These are phyloP conservation scores for Pogonocichla stellata DNA, from an alignment of 2,113 vertebrate genomes.

Conservation along the genomic window DNA sequence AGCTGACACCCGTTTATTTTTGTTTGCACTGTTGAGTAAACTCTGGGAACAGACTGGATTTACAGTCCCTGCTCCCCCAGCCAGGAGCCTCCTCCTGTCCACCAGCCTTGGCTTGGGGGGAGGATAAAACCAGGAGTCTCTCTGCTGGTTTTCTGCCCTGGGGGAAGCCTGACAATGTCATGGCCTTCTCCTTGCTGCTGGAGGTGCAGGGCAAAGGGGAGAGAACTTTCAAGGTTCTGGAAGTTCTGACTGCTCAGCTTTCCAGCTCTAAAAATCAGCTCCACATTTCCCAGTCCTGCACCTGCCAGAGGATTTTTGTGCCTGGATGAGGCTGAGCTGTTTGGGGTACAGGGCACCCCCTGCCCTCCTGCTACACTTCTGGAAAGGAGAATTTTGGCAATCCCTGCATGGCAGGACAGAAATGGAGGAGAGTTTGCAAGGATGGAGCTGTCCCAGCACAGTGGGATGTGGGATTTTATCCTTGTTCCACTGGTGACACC, in stretches of 20 bases:
- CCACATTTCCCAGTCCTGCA: neutral
- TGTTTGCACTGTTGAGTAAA: constrained; percentile 77
- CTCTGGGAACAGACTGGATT: constrained; percentile 64
- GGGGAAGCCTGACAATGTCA: neutral
- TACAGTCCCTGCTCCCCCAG: constrained; percentile 53
- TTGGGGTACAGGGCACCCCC: neutral
- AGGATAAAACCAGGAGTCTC: neutral
- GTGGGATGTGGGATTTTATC: neutral
- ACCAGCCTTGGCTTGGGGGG: neutral
- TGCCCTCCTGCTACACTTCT: neutral
- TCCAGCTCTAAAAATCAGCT: neutral
- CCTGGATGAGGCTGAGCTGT: neutral
- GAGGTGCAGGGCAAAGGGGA: neutral
- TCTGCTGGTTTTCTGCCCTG: neutral
- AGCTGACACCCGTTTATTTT: constrained; percentile 76
- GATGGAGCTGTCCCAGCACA: accelerated
- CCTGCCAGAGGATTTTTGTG: neutral
- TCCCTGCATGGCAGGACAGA: neutral
- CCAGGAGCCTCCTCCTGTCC: constrained; percentile 13
- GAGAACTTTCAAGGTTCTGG: neutral
- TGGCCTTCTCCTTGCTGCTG: neutral
- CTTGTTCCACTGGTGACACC: neutral
- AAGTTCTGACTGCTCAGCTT: neutral
- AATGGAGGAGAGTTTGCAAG: neutral
- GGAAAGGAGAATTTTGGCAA: neutral